Evolutionary conservation across 2,888 invertebrate species (phyloP).

Genomic region (Coleophora deauratella): DNA sequence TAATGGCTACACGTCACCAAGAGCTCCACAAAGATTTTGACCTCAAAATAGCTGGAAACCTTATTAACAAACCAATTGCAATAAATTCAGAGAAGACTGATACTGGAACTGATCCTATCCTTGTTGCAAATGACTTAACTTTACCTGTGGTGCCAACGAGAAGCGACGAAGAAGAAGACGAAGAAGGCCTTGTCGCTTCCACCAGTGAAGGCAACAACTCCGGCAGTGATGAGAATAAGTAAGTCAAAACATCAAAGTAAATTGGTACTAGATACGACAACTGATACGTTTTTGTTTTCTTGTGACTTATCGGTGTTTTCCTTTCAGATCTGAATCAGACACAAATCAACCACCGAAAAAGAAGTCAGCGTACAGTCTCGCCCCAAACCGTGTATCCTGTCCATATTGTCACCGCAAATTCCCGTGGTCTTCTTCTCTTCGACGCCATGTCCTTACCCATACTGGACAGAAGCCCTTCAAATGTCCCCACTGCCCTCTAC

Average conservation of each 20-base stretch:
- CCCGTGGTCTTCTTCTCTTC: slow-evolving; percentile 96
- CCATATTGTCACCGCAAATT: slow-evolving; percentile 95
- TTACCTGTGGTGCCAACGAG: slow-evolving; percentile 77
- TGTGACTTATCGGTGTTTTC: not conserved
- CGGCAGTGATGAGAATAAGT: slow-evolving; percentile 87
- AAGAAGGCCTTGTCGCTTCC: slow-evolving; percentile 86
- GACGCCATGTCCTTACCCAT: slow-evolving; percentile 96
- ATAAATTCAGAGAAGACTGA: slow-evolving; percentile 52
- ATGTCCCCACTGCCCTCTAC: slow-evolving; percentile 92
- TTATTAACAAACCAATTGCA: slow-evolving; percentile 68
- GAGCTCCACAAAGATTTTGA: slow-evolving; percentile 67
- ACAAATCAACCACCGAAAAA: slow-evolving; percentile 80
- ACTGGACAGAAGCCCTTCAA: slow-evolving; percentile 98
- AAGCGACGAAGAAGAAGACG: slow-evolving; percentile 80
- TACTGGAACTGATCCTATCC: slow-evolving; percentile 44
- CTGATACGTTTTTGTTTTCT: too few relatives aligned
- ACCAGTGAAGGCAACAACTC: slow-evolving; percentile 89
- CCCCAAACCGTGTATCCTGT: slow-evolving; percentile 94
- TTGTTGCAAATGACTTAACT: slow-evolving; percentile 75
- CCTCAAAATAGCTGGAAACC: slow-evolving; percentile 69
- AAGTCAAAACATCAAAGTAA: slow-evolving; percentile 32
- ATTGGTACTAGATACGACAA: not conserved
- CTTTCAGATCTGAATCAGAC: slow-evolving; percentile 78
- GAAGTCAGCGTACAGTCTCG: slow-evolving; percentile 95
- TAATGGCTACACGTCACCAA: slow-evolving; percentile 66